Evolutionary conservation across 2,888 invertebrate genomes (phyloP).

Genomic region (Punctoribates punctum): DNA sequence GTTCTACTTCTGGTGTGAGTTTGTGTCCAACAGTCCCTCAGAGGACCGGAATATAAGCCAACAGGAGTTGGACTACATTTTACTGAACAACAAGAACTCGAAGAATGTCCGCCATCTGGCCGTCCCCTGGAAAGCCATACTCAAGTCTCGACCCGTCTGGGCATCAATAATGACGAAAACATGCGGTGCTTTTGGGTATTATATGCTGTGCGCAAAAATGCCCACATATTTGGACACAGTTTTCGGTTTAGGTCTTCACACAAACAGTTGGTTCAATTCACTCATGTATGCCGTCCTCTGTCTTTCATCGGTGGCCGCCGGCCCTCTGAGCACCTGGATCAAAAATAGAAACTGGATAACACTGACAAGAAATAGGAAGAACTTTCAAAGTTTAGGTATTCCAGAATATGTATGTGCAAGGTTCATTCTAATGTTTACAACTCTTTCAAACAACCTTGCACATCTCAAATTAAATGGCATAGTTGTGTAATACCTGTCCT

Average conservation of each 20-base stretch:
- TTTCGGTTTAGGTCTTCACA: slow-evolving; percentile 24
- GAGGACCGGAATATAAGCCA: not conserved
- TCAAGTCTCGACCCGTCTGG: not conserved
- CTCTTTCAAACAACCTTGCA: too few relatives aligned
- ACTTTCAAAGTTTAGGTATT: slow-evolving; percentile 16
- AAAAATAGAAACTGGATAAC: not conserved
- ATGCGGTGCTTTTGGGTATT: slow-evolving; percentile 38
- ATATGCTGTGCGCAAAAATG: slow-evolving; percentile 36
- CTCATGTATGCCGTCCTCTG: not conserved
- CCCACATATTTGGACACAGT: slow-evolving; percentile 24
- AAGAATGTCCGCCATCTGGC: not conserved
- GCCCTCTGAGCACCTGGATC: not conserved
- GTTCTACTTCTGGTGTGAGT: not conserved
- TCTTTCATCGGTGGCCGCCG: not conserved
- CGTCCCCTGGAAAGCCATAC: slow-evolving; percentile 24
- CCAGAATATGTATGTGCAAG: too few relatives aligned
- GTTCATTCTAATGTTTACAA: not conserved
- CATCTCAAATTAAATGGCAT: too few relatives aligned
- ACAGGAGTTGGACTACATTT: slow-evolving; percentile 4
- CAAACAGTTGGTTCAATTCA: slow-evolving; percentile 29
- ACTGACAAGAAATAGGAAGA: slow-evolving; percentile 1
- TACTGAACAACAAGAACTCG: not conserved
- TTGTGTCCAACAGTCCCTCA: slow-evolving; percentile 17
- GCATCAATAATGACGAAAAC: slow-evolving; percentile 24
- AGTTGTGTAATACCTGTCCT: not conserved